Evolutionary conservation across 92 coral and sea anemone species (phyloP).

Genomic region (Epizoanthus fatuus): DNA sequence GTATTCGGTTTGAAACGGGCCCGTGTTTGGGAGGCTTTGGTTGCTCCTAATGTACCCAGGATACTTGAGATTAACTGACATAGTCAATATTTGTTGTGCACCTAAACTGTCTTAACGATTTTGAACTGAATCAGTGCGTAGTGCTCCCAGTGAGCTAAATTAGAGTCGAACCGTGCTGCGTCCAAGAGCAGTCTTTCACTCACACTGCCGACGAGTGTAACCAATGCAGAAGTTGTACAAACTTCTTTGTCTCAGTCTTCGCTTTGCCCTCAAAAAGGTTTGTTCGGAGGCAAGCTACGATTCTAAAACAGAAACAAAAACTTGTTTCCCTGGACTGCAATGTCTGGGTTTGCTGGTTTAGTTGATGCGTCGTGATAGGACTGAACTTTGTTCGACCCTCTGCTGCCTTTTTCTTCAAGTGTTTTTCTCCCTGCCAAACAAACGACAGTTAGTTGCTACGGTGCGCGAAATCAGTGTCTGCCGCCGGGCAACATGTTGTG

Average conservation of each 20-base stretch:
- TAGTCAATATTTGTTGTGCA: not conserved
- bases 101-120: not conserved
- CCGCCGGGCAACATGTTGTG: conserved; percentile 15
- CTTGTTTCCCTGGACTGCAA: no score
- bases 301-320: no score
- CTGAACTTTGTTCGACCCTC: not conserved
- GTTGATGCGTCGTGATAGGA: not conserved
- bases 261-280: no score
- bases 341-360: not conserved
- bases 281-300: no score
- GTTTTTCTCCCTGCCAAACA: not conserved
- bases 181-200: not conserved
- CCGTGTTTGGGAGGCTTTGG: not conserved
- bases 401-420: not conserved
- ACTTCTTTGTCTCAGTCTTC: no score
- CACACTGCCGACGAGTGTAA: no score
- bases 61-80: not conserved
- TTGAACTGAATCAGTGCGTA: not conserved
- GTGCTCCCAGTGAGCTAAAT: not conserved
- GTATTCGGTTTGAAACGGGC: conserved; percentile 76
- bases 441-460: conserved; percentile 28
- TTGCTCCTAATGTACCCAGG: conserved; percentile 30
- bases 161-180: not conserved
- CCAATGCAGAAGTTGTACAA: no score
- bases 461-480: conserved; percentile 30